Conservation (phyloP, 2,113 vertebrate species). For the Tragelaphus imberbis region DNA sequence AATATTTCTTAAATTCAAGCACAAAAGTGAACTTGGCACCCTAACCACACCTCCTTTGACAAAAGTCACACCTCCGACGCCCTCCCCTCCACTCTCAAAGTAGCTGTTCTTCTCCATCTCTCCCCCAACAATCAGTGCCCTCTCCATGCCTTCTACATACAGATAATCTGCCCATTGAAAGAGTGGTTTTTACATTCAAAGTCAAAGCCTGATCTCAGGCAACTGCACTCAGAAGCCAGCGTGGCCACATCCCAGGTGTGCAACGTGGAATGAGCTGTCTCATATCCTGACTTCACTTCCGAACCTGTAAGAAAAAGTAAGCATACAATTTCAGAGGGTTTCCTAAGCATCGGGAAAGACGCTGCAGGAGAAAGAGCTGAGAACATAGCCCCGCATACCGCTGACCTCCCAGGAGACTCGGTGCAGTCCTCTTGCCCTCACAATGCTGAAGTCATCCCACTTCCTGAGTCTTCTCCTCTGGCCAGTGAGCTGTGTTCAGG, state of each 20-base stretch:
- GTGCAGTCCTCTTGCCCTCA: background rate
- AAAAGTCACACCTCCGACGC: rapidly evolving
- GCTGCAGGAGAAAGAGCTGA: rapidly evolving
- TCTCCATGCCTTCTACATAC: rapidly evolving
- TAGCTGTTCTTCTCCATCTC: too few relatives aligned
- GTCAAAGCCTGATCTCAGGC: background rate
- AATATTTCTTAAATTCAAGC: background rate
- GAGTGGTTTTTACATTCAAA: background rate
- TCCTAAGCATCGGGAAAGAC: rapidly evolving
- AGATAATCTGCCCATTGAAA: rapidly evolving
- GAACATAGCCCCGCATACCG: rapidly evolving
- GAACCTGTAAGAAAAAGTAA: background rate
- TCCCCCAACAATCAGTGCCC: background rate
- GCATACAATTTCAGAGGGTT: rapidly evolving
- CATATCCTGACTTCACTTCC: background rate
- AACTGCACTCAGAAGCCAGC: too few relatives aligned
- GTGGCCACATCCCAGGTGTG: rapidly evolving
- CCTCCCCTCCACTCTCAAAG: background rate
- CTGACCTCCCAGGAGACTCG: background rate
- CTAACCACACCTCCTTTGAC: background rate
- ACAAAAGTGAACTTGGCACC: background rate
- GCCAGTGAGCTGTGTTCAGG: rapidly evolving
- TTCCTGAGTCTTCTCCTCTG: background rate
- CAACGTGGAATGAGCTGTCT: rapidly evolving
- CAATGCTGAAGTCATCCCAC: rapidly evolving